Evolutionary conservation across 2,797 vertebrate species (phyloP), one percentile per base, ranked within the genome.

Genomic region (Hipposideros larvatus): DNA sequence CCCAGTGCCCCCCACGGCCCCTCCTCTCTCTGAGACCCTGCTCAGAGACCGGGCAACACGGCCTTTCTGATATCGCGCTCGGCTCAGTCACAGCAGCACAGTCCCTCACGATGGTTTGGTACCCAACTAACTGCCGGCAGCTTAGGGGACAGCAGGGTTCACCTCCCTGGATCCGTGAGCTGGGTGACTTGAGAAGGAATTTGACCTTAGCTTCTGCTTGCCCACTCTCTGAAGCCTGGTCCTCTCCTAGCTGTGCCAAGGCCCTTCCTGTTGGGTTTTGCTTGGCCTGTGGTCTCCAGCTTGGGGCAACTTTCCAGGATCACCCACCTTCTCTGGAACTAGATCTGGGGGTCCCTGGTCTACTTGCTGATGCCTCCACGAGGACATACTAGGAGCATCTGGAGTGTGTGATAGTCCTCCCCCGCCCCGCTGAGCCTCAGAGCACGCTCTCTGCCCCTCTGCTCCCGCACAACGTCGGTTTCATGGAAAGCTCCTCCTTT

Each of bases 11-110:
- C 80, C 55, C 18, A 3, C 13, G 0, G 9, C 0, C 18, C 11
- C 46, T 15, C 0, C 4, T 18, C 41, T 6, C 15, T 1, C 0
- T 0, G 11, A 8, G 15, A 3, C 2, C 6, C 31, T 0, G 16
- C 8, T 61, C n/a, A 2, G 55, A 9, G 26, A 9, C 10, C 0
- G 0, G 10, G 48, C 43, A 0, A 10, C 8, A 0, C 0, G 0
- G 1, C 43, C 22, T 34, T 24, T 24, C 43, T 16, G 21, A 15
- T 15, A 28, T 16, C 21, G 5, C 0, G 4, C 43, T 34, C 26
- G 1, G 43, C 53, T 28, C 28, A 0, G 5, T 0, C 22, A 4
- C 11, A 6, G 73, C 2, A 1, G 57, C 5, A 2, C n/a, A 0
- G 3, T 7, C 16, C n/a, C 66, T 13, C 2, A 19, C 0, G 11